phyloP scores from a whole-genome alignment of 2,888 invertebrate species.

The Cheilosia soror region DNA sequence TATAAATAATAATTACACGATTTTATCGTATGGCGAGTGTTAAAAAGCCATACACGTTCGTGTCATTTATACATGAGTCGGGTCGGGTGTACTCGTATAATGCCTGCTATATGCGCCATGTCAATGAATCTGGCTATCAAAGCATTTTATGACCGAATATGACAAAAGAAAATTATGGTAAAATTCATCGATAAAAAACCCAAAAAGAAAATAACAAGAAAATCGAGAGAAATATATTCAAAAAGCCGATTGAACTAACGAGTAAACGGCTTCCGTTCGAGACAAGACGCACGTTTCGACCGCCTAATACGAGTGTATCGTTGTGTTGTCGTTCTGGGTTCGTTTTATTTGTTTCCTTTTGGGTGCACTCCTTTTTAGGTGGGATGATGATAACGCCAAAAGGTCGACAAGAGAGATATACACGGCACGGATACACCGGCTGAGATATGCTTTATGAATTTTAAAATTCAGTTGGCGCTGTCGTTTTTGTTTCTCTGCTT shows the following conservation, averaged over 20 bases:
- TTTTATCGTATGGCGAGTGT: slow-evolving; percentile 64
- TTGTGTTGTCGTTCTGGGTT: slow-evolving; percentile 14
- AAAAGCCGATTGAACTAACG: slow-evolving; percentile 41
- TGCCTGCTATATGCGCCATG: slow-evolving; percentile 43
- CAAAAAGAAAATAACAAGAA: slow-evolving; percentile 38
- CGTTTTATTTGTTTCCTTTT: slow-evolving; percentile 45
- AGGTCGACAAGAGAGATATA: slow-evolving; percentile 54
- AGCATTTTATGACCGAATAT: slow-evolving; percentile 72
- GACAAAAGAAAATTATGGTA: slow-evolving; percentile 74
- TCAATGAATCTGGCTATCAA: slow-evolving; percentile 47
- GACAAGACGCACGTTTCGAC: slow-evolving; percentile 56
- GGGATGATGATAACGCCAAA: slow-evolving; percentile 71
- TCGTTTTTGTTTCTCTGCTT: slow-evolving; percentile 16
- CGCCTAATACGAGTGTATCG: slow-evolving; percentile 33
- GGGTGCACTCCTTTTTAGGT: slow-evolving; percentile 69
- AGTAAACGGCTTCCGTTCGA: slow-evolving; percentile 69
- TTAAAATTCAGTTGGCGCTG: slow-evolving; percentile 62
- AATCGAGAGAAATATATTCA: slow-evolving; percentile 53
- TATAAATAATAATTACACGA: slow-evolving; percentile 73
- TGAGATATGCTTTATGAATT: slow-evolving; percentile 55
- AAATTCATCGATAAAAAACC: slow-evolving; percentile 60
- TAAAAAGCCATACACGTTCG: slow-evolving; percentile 73
- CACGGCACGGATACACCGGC: slow-evolving; percentile 24
- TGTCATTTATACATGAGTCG: slow-evolving; percentile 46
- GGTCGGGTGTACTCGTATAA: not conserved